Evolutionary conservation across 2,888 invertebrate species (phyloP).

Genomic region (Lapara coniferarum): DNA sequence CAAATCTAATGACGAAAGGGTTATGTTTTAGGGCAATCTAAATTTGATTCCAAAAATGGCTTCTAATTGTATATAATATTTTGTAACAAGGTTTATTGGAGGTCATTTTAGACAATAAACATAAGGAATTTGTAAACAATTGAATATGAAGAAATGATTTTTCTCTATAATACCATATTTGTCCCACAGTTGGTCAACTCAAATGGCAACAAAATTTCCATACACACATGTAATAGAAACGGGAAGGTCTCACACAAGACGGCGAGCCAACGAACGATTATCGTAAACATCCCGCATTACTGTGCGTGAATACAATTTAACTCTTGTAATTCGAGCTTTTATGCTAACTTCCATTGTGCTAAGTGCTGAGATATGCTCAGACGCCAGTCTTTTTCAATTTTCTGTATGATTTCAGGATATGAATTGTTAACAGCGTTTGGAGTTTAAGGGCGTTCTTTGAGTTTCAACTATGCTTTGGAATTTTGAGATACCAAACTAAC

Average conservation of each 20-base stretch:
- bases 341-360: conserved; percentile 33
- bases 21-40: neutral
- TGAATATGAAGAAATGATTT: too few relatives aligned
- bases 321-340: conserved; percentile 42
- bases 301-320: conserved; percentile 32
- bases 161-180: too few relatives aligned
- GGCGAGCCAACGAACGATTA: conserved; percentile 41
- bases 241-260: conserved; percentile 27
- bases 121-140: too few relatives aligned
- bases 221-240: conserved; percentile 25
- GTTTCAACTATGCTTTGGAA: too few relatives aligned
- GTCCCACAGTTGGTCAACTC: too few relatives aligned
- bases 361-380: conserved; percentile 37
- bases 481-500: too few relatives aligned
- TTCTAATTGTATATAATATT: neutral
- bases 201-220: neutral
- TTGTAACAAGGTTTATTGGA: too few relatives aligned
- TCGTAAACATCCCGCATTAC: conserved; percentile 52
- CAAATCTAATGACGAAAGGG: too few relatives aligned
- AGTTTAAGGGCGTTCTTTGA: neutral
- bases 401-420: neutral
- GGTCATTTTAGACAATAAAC: too few relatives aligned
- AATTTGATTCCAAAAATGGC: neutral
- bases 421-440: neutral
- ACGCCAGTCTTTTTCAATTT: conserved; percentile 6